Conservation (phyloP, 2,888 invertebrate genomes). For the Xanthia togata region DNA sequence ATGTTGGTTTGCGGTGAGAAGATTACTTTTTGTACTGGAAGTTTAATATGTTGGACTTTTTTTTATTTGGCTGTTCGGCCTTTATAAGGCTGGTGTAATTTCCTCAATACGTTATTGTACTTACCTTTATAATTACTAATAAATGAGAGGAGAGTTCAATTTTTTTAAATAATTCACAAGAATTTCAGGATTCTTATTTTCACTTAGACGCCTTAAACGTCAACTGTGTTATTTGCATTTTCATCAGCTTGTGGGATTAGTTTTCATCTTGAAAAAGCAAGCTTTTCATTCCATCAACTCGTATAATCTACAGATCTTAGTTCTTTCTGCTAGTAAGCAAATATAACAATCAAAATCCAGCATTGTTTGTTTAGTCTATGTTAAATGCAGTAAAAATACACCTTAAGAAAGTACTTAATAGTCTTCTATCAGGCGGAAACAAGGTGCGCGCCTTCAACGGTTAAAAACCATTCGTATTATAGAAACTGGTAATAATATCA, state of each 20-base stretch:
- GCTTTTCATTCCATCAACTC: not conserved
- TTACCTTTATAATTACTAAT: not conserved
- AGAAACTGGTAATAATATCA: conserved; percentile 7
- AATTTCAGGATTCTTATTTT: not conserved
- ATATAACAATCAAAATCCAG: conserved; percentile 4
- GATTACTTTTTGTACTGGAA: conserved; percentile 19
- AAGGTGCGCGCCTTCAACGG: too few species aligned
- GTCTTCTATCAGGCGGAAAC: too few species aligned
- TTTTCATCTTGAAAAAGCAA: not conserved
- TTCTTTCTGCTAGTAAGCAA: not conserved
- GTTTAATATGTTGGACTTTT: not conserved
- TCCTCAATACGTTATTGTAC: not conserved
- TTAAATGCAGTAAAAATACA: not conserved
- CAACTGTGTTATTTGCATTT: not conserved
- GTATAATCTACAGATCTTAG: not conserved
- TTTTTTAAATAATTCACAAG: not conserved
- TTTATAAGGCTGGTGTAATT: not conserved
- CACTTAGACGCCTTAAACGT: not conserved
- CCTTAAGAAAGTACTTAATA: too few species aligned
- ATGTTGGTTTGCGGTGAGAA: not conserved
- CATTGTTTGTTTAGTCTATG: not conserved
- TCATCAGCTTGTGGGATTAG: not conserved
- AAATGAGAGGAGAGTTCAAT: not conserved
- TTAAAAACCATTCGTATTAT: not conserved
- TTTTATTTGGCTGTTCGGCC: not conserved